Evolutionary conservation across 2,797 vertebrate genomes (phyloP), one percentile per base, ranked within the genome.

Genomic region (Acrossocheilus wenchowensis): DNA sequence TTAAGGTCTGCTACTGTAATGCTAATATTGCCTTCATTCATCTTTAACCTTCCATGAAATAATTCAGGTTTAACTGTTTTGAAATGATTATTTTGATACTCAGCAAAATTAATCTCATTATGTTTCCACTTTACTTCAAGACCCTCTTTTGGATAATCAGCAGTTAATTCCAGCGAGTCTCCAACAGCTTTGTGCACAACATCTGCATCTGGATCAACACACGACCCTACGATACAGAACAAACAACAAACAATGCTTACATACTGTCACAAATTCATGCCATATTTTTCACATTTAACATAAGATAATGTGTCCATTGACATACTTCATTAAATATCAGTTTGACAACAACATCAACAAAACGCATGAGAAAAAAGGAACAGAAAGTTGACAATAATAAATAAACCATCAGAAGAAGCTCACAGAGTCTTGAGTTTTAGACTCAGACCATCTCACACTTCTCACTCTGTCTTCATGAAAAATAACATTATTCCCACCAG

Each of bases 61-160:
- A 68, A 14, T 0, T 0, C 0, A 21, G 2, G 0, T 0, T 17
- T 0, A 0, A 30, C 0, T 7, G 0, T 0, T 10, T 5, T 21
- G 0, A 69, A 2, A 2, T 78, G 0, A n/a, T n/a, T n/a, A n/a
- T n/a, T n/a, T n/a, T n/a, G 10, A 80, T 72, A 85, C 7, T 34
- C 62, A 0, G 66, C 84, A 8, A 85, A 5, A 0, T 0, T 0
- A 1, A 0, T 0, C 0, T 0, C 1, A 7, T 19, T 26, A 34
- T 60, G 39, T 79, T 0, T 26, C 77, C 77, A 85, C 2, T 0
- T 0, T 1, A 60, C 66, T 0, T 23, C 5, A 21, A 85, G 50
- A 48, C 0, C 0, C 11, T 30, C 1, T 79, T 60, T 62, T 79
- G 34, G 0, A 15, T 23, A 1, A 71, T 60, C 0, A 71, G 21